Conservation (phyloP, 2,888 invertebrate genomes). For the Papilio gigon region DNA sequence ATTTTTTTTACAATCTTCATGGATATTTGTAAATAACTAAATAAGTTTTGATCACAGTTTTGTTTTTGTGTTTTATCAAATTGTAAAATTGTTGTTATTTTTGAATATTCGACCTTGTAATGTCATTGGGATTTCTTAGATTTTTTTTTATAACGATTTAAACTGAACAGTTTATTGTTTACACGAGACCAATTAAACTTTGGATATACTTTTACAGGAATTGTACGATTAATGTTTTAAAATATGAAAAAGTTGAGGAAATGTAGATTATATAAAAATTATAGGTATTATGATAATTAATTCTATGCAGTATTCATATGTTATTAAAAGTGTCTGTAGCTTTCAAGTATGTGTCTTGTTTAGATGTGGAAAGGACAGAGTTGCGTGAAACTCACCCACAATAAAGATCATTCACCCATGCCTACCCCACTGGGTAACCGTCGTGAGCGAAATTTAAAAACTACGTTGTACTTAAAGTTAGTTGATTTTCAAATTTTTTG, state of each 20-base stretch:
- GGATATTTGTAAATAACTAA: not conserved
- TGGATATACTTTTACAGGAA: constrained; percentile 4
- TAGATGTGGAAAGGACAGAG: too few relatives aligned
- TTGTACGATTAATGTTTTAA: not conserved
- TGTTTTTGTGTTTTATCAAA: not conserved
- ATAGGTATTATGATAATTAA: not conserved
- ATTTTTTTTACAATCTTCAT: not conserved
- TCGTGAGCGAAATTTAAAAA: too few relatives aligned
- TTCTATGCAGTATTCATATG: not conserved
- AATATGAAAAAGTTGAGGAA: not conserved
- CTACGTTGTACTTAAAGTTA: too few relatives aligned
- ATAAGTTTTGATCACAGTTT: not conserved
- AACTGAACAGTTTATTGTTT: not conserved
- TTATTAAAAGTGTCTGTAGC: too few relatives aligned
- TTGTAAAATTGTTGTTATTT: not conserved
- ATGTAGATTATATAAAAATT: not conserved
- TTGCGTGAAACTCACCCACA: too few relatives aligned
- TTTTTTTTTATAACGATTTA: constrained; percentile 10
- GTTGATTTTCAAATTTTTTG: too few relatives aligned
- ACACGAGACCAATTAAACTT: not conserved
- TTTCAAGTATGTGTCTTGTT: not conserved
- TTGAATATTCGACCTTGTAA: not conserved
- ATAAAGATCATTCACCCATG: too few relatives aligned
- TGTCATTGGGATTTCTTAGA: not conserved
- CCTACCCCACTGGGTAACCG: not conserved